Percentiles rank a stretch among this genome's conserved stretches.
Conservation (phyloP, 1,140 invertebrate genomes). For the Brachystomella parvula region DNA sequence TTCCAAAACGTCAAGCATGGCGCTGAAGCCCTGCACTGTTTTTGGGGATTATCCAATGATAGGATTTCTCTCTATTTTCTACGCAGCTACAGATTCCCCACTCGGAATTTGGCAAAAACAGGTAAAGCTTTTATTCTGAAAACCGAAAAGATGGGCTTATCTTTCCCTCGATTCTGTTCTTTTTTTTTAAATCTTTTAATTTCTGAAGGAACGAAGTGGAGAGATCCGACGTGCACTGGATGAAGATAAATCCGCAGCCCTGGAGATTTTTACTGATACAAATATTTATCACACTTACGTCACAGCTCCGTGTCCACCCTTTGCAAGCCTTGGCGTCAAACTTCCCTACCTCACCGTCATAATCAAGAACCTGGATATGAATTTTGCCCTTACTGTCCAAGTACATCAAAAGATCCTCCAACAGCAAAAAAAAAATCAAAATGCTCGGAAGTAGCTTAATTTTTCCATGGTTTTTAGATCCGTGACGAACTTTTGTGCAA, state of each 20-base stretch:
- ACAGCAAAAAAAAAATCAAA: too few species aligned
- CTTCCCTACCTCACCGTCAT: constrained; percentile 57
- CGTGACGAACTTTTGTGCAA: neutral
- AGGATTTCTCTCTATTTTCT: constrained; percentile 9
- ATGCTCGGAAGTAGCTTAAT: constrained; percentile 7
- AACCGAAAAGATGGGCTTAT: neutral
- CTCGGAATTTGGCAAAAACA: constrained; percentile 10
- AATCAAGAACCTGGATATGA: constrained; percentile 58
- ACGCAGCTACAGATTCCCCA: neutral
- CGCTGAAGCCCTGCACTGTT: neutral
- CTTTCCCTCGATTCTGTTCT: neutral
- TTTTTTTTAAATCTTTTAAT: neutral
- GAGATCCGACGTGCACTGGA: neutral
- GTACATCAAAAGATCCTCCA: too few species aligned
- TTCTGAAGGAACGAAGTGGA: neutral
- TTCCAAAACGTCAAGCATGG: neutral
- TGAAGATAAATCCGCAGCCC: neutral
- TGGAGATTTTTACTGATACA: neutral
- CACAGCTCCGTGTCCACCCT: constrained; percentile 54
- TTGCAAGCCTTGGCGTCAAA: constrained; percentile 55
- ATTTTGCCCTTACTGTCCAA: constrained; percentile 58
- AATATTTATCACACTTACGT: constrained; percentile 45
- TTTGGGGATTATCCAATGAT: neutral
- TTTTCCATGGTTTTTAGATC: neutral
- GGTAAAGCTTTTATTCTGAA: neutral